These are phyloP conservation scores for Saccostrea glomerata DNA, from an alignment of 1,140 invertebrate genomes.

Conservation along the genomic window DNA sequence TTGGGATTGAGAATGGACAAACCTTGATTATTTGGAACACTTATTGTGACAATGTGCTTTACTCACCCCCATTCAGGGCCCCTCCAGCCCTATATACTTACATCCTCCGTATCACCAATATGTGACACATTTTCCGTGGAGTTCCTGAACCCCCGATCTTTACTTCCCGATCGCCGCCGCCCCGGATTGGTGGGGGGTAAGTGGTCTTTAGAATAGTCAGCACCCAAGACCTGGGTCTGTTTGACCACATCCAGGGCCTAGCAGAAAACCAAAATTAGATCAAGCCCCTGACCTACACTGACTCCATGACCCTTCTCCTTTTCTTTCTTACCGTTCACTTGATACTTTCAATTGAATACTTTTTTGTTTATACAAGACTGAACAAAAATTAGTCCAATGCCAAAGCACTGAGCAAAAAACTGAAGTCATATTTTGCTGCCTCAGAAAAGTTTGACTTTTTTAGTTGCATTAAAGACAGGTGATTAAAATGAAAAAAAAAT, in stretches of 20 bases:
- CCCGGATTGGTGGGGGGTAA: conserved; percentile 70
- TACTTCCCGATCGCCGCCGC: conserved; percentile 79
- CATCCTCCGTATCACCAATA: conserved; percentile 81
- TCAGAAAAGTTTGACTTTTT: neutral
- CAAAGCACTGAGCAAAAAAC: conserved; percentile 7
- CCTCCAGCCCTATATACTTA: conserved; percentile 77
- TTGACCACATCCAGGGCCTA: conserved; percentile 93
- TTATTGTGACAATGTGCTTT: conserved; percentile 59
- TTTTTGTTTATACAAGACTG: neutral
- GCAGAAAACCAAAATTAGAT: conserved; percentile 70
- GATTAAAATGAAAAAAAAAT: conserved; percentile 15
- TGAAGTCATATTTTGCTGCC: neutral
- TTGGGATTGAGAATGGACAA: neutral
- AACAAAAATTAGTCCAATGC: conserved; percentile 17
- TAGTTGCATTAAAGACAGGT: neutral
- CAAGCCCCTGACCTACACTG: conserved; percentile 38
- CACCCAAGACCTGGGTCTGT: conserved; percentile 87
- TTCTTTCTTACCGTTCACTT: neutral
- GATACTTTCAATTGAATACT: neutral
- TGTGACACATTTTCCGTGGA: conserved; percentile 84
- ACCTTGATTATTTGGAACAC: conserved; percentile 27
- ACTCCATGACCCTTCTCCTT: neutral
- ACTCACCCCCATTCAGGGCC: conserved; percentile 72
- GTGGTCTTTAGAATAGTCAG: conserved; percentile 71
- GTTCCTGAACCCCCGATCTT: conserved; percentile 82